Conservation (phyloP, 2,888 invertebrate species). For the Amblyjoppa proteus region DNA sequence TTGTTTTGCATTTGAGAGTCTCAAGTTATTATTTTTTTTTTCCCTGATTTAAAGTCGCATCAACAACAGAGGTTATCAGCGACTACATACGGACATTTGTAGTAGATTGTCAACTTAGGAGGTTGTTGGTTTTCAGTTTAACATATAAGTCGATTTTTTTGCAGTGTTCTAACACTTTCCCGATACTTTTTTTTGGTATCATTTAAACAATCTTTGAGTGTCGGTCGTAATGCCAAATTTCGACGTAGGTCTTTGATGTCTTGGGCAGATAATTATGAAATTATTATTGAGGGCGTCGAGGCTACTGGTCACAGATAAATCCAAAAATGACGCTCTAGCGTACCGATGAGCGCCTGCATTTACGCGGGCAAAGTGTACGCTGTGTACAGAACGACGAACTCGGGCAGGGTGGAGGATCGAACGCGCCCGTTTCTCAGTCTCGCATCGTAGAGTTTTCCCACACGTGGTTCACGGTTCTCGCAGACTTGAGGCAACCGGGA, state of each 20-base stretch:
- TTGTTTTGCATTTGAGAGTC: not conserved
- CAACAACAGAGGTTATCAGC: too few relatives aligned
- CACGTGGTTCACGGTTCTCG: slow-evolving; percentile 73
- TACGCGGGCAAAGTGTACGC: slow-evolving; percentile 16
- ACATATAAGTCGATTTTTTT: too few relatives aligned
- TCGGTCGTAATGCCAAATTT: too few relatives aligned
- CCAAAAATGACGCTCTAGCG: not conserved
- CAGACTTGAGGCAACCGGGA: slow-evolving; percentile 50
- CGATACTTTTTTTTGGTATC: too few relatives aligned
- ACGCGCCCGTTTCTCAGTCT: slow-evolving; percentile 82
- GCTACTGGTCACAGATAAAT: not conserved
- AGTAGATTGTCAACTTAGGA: too few relatives aligned
- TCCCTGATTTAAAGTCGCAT: too few relatives aligned
- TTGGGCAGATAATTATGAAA: not conserved
- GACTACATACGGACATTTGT: too few relatives aligned
- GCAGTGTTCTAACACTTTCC: too few relatives aligned
- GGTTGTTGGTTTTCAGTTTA: too few relatives aligned
- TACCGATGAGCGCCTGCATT: not conserved
- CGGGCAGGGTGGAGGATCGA: slow-evolving; percentile 75
- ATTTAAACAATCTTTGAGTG: too few relatives aligned
- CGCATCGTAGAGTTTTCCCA: slow-evolving; percentile 82
- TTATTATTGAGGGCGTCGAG: not conserved
- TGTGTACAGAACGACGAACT: slow-evolving; percentile 63
- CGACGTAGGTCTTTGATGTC: too few relatives aligned
- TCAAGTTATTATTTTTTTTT: not conserved